Evolutionary conservation across 2,113 vertebrate genomes (phyloP).

Genomic region (Tautogolabrus adspersus): DNA sequence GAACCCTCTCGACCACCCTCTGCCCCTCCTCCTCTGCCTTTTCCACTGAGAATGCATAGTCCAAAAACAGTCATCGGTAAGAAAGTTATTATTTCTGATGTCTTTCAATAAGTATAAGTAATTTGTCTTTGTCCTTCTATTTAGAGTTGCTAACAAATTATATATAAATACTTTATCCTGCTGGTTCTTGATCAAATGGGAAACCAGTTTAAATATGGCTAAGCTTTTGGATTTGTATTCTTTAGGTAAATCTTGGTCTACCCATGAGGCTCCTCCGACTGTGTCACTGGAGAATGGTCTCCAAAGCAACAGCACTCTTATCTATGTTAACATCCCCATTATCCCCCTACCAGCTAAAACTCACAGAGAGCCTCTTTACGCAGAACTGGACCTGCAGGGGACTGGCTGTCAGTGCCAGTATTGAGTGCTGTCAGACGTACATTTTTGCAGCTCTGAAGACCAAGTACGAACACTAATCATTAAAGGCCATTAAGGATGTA

Average conservation of each 20-base stretch:
- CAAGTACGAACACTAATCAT: constrained; percentile 40
- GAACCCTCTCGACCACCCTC: constrained; percentile 22
- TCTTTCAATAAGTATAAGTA: neutral
- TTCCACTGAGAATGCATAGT: neutral
- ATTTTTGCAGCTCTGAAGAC: constrained; percentile 41
- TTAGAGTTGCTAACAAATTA: neutral
- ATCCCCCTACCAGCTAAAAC: constrained; percentile 78
- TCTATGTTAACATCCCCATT: constrained; percentile 90
- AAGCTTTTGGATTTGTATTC: neutral
- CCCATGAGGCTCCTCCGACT: neutral
- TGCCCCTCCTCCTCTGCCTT: constrained; percentile 31
- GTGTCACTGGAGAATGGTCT: constrained; percentile 39
- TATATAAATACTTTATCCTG: neutral
- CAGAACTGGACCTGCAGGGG: constrained; percentile 87
- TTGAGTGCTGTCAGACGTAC: constrained; percentile 84
- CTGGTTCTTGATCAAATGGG: neutral
- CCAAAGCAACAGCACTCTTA: constrained; percentile 69
- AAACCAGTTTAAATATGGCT: neutral
- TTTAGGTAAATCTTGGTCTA: constrained; percentile 21
- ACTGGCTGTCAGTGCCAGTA: constrained; percentile 34
- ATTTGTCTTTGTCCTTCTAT: neutral
- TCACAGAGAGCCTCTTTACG: constrained; percentile 85
- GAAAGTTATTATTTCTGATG: neutral
- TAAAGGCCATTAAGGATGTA: neutral
- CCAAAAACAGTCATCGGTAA: constrained; percentile 43